phyloP scores from a whole-genome alignment of 2,888 invertebrate genomes.

The Acrobasis suavella region DNA sequence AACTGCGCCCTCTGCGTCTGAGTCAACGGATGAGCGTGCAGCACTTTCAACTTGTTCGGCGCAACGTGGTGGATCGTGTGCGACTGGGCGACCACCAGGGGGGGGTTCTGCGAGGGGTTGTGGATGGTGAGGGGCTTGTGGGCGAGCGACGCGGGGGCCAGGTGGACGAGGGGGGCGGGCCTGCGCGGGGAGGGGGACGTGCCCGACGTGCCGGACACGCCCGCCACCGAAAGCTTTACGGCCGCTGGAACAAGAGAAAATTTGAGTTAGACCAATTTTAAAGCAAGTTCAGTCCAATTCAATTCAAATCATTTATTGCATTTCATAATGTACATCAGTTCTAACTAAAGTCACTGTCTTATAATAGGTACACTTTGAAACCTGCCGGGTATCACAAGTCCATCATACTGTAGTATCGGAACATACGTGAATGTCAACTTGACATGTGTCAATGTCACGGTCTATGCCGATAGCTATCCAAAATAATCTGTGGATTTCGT shows the following conservation, averaged over 20 bases:
- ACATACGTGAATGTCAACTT: no score
- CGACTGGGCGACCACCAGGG: slow-evolving; percentile 53
- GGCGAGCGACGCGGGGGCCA: slow-evolving; percentile 44
- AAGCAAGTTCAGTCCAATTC: no score
- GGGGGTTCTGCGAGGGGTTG: slow-evolving; percentile 38
- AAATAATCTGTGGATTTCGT: no score
- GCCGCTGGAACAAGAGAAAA: neutral
- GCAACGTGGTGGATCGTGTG: slow-evolving; percentile 54
- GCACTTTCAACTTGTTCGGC: slow-evolving; percentile 62
- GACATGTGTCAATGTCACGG: no score
- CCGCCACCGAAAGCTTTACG: slow-evolving; percentile 28
- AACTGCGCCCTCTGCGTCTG: slow-evolving; percentile 61
- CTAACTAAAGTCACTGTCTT: no score
- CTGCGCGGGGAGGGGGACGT: slow-evolving; percentile 39
- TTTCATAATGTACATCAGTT: no score
- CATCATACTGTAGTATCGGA: no score
- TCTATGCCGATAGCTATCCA: no score
- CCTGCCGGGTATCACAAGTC: no score
- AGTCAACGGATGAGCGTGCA: slow-evolving; percentile 68
- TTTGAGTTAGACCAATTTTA: neutral
- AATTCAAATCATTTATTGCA: no score
- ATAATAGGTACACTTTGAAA: no score
- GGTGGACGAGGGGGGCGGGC: slow-evolving; percentile 52
- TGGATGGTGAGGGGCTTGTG: slow-evolving; percentile 45
- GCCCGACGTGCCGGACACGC: slow-evolving; percentile 31